Percentiles rank a stretch among this genome's conserved stretches.
These are phyloP conservation scores for Rhinichthys klamathensis DNA, from an alignment of 2,113 vertebrate species.

Conservation along the genomic window DNA sequence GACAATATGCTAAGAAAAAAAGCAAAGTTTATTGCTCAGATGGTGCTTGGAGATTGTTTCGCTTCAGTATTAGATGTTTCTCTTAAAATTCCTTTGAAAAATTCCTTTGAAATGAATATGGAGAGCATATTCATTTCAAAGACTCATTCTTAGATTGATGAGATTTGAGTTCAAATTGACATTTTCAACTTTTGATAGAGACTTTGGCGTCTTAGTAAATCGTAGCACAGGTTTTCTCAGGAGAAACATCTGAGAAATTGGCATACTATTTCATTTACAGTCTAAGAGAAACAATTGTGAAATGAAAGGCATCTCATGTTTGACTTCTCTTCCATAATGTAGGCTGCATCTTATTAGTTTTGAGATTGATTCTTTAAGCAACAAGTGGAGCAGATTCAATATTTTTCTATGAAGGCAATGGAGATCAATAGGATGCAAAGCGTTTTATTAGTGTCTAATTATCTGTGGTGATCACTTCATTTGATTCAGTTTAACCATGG, in stretches of 20 bases:
- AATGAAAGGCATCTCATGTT: background rate
- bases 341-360: background rate
- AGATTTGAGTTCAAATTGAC: background rate
- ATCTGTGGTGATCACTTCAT: background rate
- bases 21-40: background rate
- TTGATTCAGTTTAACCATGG: background rate
- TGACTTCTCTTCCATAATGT: background rate
- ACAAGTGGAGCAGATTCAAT: background rate
- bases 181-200: background rate
- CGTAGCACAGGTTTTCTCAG: too few relatives aligned
- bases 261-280: background rate
- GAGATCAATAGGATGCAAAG: constrained; percentile 7
- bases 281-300: background rate
- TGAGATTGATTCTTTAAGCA: background rate
- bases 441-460: constrained; percentile 26
- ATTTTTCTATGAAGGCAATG: constrained; percentile 6
- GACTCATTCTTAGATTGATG: background rate
- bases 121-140: too few relatives aligned
- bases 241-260: too few relatives aligned
- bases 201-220: background rate
- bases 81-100: background rate
- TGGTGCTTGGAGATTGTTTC: background rate
- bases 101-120: background rate
- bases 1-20: background rate
- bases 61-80: background rate